Conservation (phyloP, 2,113 vertebrate species). For the Cryptomyrus ogoouensis region DNA sequence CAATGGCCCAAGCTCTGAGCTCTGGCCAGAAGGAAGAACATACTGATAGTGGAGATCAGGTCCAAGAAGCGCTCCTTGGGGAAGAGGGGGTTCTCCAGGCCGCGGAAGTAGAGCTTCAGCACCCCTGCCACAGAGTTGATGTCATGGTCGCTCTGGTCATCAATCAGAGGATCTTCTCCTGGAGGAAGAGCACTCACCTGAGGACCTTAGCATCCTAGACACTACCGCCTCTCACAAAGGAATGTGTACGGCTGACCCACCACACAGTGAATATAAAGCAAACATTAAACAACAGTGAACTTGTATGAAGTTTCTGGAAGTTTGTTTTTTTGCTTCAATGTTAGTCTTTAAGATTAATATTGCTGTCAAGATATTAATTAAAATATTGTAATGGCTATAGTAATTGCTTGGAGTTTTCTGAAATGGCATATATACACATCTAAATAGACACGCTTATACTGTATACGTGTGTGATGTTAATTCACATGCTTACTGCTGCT, state of each 20-base stretch:
- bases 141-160: constrained; percentile 88
- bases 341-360: background rate
- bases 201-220: background rate
- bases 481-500: background rate
- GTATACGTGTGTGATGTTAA: background rate
- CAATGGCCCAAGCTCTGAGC: background rate
- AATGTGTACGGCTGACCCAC: background rate
- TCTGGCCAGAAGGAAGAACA: constrained; percentile 52
- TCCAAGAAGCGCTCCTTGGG: constrained; percentile 96
- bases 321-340: background rate
- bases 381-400: background rate
- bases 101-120: constrained; percentile 95
- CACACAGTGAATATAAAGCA: background rate
- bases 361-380: background rate
- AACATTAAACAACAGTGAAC: background rate
- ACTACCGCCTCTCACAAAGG: background rate
- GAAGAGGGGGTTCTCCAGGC: constrained; percentile 93
- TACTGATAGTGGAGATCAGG: constrained; percentile 94
- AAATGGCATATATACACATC: background rate
- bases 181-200: constrained; percentile 22
- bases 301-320: background rate
- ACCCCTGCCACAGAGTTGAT: constrained; percentile 97
- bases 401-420: background rate
- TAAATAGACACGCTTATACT: background rate
- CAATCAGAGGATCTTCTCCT: constrained; percentile 95